phyloP scores from a whole-genome alignment of 92 coral and sea anemone genomes.

The Scolanthus callimorphus region DNA sequence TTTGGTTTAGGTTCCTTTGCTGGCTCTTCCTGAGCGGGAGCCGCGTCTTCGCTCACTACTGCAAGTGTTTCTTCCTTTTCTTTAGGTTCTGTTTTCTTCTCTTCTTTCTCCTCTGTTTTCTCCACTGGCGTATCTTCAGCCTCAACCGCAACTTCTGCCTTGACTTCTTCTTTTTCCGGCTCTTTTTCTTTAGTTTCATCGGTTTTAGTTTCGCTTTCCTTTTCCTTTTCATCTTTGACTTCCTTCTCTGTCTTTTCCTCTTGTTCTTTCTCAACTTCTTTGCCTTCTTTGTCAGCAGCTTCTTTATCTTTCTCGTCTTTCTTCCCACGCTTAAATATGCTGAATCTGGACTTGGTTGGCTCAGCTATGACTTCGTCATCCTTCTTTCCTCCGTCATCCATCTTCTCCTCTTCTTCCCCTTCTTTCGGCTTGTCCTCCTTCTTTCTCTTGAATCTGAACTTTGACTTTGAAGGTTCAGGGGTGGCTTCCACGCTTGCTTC shows the following conservation, averaged over 20 bases:
- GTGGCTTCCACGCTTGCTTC: constrained; percentile 23
- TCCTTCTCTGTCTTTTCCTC: constrained; percentile 2
- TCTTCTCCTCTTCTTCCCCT: not conserved
- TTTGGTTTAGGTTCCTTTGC: constrained; percentile 42
- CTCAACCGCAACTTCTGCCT: constrained; percentile 3
- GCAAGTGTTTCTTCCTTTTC: constrained; percentile 25
- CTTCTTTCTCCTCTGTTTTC: constrained; percentile 1
- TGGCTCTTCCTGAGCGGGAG: constrained; percentile 14
- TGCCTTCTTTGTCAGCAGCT: not conserved
- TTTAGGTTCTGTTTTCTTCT: constrained; percentile 6
- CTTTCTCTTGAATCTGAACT: constrained; percentile 13
- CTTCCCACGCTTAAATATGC: not conserved
- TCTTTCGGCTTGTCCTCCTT: constrained; percentile 10
- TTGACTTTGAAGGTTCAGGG: constrained; percentile 13
- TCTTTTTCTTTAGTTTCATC: constrained; percentile 13
- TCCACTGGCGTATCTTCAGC: constrained; percentile 9
- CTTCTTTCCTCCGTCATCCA: not conserved
- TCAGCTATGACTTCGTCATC: not conserved
- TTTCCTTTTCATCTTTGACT: not conserved
- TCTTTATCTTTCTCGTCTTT: constrained; percentile 6
- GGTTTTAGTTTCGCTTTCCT: constrained; percentile 1
- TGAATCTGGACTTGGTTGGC: not conserved
- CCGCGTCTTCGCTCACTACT: constrained; percentile 19
- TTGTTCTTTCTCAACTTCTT: constrained; percentile 5
- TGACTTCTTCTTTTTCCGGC: constrained; percentile 20